phyloP scores from a whole-genome alignment of 2,888 invertebrate genomes.

The Mesochorus sp. region DNA sequence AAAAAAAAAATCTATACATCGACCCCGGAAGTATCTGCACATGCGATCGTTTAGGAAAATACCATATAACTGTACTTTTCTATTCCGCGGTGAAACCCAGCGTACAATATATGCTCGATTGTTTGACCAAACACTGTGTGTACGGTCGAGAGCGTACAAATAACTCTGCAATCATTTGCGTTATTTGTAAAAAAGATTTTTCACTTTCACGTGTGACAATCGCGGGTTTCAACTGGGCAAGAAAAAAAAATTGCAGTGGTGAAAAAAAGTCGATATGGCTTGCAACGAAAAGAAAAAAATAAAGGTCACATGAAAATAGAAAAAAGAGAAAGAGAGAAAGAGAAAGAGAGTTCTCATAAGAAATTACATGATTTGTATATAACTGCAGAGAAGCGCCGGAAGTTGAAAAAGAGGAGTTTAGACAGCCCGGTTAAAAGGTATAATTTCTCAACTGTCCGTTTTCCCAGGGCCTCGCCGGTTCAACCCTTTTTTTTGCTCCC shows the following conservation, averaged over 20 bases:
- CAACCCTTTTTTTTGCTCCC: conserved; percentile 58
- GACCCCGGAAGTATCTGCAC: background rate
- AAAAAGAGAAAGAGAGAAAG: background rate
- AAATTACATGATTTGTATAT: conserved; percentile 32
- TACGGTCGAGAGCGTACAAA: background rate
- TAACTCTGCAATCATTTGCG: background rate
- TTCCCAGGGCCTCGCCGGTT: conserved; percentile 3
- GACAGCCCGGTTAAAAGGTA: background rate
- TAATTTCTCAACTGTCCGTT: conserved; percentile 39
- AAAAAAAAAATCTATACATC: background rate
- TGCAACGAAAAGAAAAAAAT: too few relatives aligned
- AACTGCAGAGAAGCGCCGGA: conserved; percentile 37
- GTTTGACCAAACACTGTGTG: background rate
- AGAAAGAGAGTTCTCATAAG: background rate
- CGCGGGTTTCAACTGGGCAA: background rate
- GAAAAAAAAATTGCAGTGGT: background rate
- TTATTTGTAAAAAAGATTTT: conserved; percentile 11
- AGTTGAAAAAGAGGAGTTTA: conserved; percentile 31
- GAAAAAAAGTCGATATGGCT: background rate
- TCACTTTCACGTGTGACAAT: background rate
- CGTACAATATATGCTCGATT: background rate
- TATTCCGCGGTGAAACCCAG: too few relatives aligned
- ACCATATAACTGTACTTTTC: background rate
- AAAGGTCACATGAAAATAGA: too few relatives aligned
- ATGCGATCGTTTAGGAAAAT: background rate